A percentile compares a stretch with the other conserved stretches of the same genome.
phyloP scores from a whole-genome alignment of 2,797 vertebrate species.

The Mastacembelus armatus region DNA sequence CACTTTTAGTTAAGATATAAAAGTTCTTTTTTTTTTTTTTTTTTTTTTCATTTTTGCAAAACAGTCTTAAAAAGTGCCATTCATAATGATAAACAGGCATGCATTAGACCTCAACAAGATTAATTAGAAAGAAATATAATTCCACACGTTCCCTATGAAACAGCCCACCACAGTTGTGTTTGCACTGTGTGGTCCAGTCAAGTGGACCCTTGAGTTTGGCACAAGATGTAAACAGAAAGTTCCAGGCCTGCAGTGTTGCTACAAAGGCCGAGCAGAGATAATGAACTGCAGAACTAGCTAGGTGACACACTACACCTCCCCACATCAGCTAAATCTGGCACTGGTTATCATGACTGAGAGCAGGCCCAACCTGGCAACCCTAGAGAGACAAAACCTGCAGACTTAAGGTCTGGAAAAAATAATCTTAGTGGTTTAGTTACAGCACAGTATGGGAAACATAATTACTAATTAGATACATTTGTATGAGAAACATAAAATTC shows the following conservation, averaged over 20 bases:
- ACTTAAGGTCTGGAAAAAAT: not conserved
- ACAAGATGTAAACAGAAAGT: conserved; percentile 36
- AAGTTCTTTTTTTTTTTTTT: not conserved
- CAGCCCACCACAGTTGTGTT: conserved; percentile 14
- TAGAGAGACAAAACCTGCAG: no score
- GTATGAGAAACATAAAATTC: not conserved
- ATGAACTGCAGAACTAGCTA: fast-evolving
- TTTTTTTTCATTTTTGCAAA: conserved; percentile 14
- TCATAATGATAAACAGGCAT: conserved; percentile 39
- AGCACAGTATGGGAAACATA: not conserved
- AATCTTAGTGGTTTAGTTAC: conserved; percentile 4
- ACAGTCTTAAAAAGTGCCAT: conserved; percentile 53
- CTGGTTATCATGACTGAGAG: not conserved
- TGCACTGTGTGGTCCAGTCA: conserved; percentile 13
- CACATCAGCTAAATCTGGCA: not conserved
- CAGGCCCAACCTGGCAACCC: no score
- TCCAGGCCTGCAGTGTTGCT: not conserved
- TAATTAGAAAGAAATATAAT: conserved; percentile 4
- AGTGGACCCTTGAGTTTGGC: conserved; percentile 31
- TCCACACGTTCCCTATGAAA: conserved; percentile 38
- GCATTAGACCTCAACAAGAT: conserved; percentile 11
- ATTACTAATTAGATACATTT: not conserved
- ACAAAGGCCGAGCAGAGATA: conserved; percentile 12
- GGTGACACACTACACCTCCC: no score
- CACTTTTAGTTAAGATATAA: conserved; percentile 14